Evolutionary conservation across 2,797 vertebrate species (phyloP), one percentile per base, ranked within the genome.

Genomic region (Sardinella longiceps): DNA sequence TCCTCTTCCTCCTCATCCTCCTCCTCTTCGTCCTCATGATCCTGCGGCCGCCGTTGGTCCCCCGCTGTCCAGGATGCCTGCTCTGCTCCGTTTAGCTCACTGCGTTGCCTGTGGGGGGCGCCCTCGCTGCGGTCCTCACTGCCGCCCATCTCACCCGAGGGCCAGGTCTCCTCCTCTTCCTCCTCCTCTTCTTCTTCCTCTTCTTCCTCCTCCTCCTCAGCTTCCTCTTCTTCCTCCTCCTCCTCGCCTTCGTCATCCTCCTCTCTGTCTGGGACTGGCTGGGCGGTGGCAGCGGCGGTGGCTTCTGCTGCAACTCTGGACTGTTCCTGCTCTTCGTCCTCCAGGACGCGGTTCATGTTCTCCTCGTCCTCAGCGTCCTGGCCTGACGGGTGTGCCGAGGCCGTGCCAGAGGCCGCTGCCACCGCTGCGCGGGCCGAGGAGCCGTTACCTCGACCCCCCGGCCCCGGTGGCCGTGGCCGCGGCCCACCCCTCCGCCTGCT

Each of bases 401-500:
- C 97, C 91, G 97, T 96, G 95, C 96, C 96, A 45, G 84, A 83
- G 15, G 53, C 83, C 46, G 83, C 87, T 33, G 81, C 87, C 28
- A 84, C 87, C 51, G 90, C 37, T 33, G 88, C 93, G 92, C 95
- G 95, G 94, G 96, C 97, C 94, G 96, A 96, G 90, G 97, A 97
- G 95, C 97, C 95, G 95, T 98, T 99, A 97, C 98, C 98, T 97
- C 96, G 95, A 77, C 70, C 70, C 33, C 33, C 70, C 92, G 96
- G 93, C 91, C 96, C 96, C 89, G 97, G 95, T 89, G 97, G 95
- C 94, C 96, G 97, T 89, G 97, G 96, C 92, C 97, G 96, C 90
- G 96, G 96, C 95, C 96, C 94, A 96, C 96, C 97, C 95, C 97
- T 94, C 95, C 98, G 96, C 96, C 98, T 98, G 97, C 98, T 98